Percentiles rank a stretch among this genome's conserved stretches.
These are phyloP conservation scores for Drosophila nr. perissopoda DNA, from an alignment of 2,888 invertebrate species.

Conservation along the genomic window DNA sequence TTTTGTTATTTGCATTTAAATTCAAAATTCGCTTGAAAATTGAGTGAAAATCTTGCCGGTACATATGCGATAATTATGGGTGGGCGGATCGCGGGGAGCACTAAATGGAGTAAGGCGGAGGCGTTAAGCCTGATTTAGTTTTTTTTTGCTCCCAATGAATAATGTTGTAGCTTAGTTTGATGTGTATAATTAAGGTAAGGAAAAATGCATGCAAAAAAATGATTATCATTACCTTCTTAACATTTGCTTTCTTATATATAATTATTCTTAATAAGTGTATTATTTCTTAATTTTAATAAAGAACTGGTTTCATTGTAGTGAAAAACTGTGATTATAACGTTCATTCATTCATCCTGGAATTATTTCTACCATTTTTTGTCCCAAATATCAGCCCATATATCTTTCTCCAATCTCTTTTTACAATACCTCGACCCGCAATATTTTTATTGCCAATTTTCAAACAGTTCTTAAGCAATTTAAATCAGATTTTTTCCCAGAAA, in stretches of 20 bases:
- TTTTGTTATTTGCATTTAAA: constrained; percentile 59
- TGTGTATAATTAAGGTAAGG: constrained; percentile 41
- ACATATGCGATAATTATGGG: constrained; percentile 55
- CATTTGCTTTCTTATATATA: not conserved
- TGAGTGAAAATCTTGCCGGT: constrained; percentile 66
- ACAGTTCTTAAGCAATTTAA: constrained; percentile 45
- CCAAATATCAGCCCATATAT: not conserved
- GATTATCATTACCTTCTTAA: not conserved
- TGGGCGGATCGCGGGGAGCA: not conserved
- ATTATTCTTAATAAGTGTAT: not conserved
- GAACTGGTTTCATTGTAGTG: not conserved
- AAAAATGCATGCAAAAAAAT: constrained; percentile 5
- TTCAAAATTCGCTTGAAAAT: constrained; percentile 55
- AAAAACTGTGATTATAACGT: not conserved
- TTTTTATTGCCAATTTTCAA: constrained; percentile 33
- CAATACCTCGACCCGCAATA: constrained; percentile 43
- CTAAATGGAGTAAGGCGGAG: constrained; percentile 17
- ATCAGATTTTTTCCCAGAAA: constrained; percentile 39
- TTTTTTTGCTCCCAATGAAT: constrained; percentile 18
- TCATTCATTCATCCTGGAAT: no score
- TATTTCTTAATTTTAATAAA: not conserved
- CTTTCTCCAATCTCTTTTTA: constrained; percentile 12
- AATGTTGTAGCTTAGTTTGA: constrained; percentile 26
- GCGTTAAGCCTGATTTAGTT: constrained; percentile 30
- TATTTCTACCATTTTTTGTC: not conserved